Conservation (phyloP, 2,888 invertebrate species). For the Drosophila neonasuta region DNA sequence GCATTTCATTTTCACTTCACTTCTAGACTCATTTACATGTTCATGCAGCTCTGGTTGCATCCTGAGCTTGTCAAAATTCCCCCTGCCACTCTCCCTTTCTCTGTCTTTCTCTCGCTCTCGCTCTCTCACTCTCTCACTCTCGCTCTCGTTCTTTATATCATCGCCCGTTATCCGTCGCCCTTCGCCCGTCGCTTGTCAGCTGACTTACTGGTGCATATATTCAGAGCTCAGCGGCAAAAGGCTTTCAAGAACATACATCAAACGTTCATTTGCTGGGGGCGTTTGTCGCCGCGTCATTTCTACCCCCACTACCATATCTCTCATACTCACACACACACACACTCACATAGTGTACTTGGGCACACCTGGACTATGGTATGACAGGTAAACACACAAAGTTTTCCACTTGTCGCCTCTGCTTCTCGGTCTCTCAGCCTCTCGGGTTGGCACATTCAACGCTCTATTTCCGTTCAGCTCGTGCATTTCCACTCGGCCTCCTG, state of each 20-base stretch:
- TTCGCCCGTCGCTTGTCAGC: conserved; percentile 51
- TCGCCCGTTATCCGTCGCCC: conserved; percentile 29
- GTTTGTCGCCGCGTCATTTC: conserved; percentile 31
- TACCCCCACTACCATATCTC: conserved; percentile 1
- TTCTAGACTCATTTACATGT: conserved; percentile 55
- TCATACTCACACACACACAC: not conserved
- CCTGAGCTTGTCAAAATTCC: conserved; percentile 48
- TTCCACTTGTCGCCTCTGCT: conserved; percentile 57
- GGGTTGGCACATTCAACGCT: conserved; percentile 52
- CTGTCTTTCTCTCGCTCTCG: not conserved
- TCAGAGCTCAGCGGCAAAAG: conserved; percentile 45
- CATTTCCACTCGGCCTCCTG: conserved; percentile 55
- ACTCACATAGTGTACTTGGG: not conserved
- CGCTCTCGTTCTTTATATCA: not conserved
- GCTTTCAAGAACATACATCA: conserved; percentile 71
- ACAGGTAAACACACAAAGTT: conserved; percentile 51
- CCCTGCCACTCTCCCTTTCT: not conserved
- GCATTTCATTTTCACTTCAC: conserved; percentile 45
- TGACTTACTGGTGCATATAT: conserved; percentile 47
- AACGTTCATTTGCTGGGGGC: conserved; percentile 59
- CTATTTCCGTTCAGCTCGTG: conserved; percentile 63
- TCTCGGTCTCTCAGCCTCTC: conserved; percentile 23
- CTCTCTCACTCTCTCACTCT: too few relatives aligned
- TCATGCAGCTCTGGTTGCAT: conserved; percentile 47
- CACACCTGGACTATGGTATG: conserved; percentile 23